Evolutionary conservation across 2,888 invertebrate species (phyloP), one percentile per base, ranked within the genome.

Genomic region (Tanaodytes sp.): DNA sequence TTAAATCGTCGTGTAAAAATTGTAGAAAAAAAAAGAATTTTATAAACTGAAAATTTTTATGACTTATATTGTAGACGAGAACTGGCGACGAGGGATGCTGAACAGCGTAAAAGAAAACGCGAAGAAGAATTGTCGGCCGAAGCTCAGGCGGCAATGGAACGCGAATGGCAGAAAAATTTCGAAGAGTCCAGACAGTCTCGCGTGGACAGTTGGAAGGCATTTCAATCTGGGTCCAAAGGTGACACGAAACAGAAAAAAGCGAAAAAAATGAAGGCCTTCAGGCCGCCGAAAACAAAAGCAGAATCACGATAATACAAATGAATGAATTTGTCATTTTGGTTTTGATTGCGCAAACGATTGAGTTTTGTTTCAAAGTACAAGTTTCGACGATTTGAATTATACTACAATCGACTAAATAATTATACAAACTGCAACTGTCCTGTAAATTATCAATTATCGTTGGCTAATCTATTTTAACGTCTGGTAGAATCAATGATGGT

Each of bases 121-220:
- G 97, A 98, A 85, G 91, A 93, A 14, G 97, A 97, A 88, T 92
- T 96, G 51, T 95, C 95, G 66, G 95, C 94, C 57, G 97, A 96
- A 80, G 97, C 97, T 79, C 93, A 93, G 78, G 89, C 92, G 65
- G 93, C 95, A 66, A 87, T 93, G 45, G 96, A 98, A 80, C 94
- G 95, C 77, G 98, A 98, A 84, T 99, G 97, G 96, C 95, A 97
- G 74, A 96, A 97, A 83, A 99, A 98, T 87, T 99, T 97, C 87
- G 99, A 99, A 90, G 96, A 96, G 87, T 96, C 96, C 39, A 89
- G 96, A 71, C 95, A 96, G 87, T 95, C 91, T 78, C 88, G 96
- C 71, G 96, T 96, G 0, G 93, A 94, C 72, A 96, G 95, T 83
- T 96, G 96, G 96, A 94, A 96, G 80, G 92, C 90, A 20, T 96